These are phyloP conservation scores for Drosophila paucipuncta DNA, from an alignment of 2,888 invertebrate genomes.

Conservation along the genomic window DNA sequence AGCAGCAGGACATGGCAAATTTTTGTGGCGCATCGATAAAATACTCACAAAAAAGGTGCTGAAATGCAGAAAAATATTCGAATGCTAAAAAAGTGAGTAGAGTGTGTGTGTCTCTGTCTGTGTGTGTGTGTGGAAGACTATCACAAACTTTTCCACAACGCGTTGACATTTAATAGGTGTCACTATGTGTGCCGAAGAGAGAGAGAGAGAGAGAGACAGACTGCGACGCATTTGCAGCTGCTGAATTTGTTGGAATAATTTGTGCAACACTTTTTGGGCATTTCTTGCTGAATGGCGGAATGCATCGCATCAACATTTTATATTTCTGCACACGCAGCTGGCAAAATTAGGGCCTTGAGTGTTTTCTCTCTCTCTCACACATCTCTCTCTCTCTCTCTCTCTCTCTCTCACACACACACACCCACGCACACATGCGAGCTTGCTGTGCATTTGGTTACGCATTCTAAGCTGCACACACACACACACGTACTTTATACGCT, in stretches of 20 bases:
- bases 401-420: not conserved
- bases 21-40: constrained; percentile 51
- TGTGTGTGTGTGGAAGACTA: constrained; percentile 4
- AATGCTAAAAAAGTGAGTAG: not conserved
- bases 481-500: constrained; percentile 1
- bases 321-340: constrained; percentile 51
- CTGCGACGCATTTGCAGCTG: constrained; percentile 36
- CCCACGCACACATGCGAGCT: constrained; percentile 1
- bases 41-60: constrained; percentile 29
- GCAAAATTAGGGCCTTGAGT: constrained; percentile 51
- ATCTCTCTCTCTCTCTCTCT: too few relatives aligned
- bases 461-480: constrained; percentile 50
- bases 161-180: constrained; percentile 64
- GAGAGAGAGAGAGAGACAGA: not conserved
- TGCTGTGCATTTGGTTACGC: constrained; percentile 61
- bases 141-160: constrained; percentile 47
- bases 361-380: constrained; percentile 21
- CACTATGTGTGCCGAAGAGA: constrained; percentile 10
- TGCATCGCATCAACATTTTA: constrained; percentile 41
- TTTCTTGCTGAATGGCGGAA: constrained; percentile 1
- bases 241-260: constrained; percentile 54
- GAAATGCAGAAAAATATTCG: constrained; percentile 45
- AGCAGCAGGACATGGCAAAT: constrained; percentile 7
- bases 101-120: not conserved
- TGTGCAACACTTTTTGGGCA: constrained; percentile 36